These are phyloP conservation scores for Rhyzopertha dominica DNA, from an alignment of 1,140 invertebrate species.

Conservation along the genomic window DNA sequence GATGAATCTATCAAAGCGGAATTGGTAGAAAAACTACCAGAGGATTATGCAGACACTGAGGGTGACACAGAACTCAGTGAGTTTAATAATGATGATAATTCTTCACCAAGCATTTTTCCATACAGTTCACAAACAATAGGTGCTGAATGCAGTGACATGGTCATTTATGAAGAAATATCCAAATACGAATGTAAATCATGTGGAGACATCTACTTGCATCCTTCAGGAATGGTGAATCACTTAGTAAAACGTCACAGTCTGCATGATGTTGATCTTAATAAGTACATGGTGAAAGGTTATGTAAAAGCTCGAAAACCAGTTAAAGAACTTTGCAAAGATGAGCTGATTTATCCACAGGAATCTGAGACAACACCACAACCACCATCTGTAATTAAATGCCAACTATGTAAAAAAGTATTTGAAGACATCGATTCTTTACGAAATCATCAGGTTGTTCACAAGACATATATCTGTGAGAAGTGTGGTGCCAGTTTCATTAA, in stretches of 20 bases:
- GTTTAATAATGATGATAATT: too few relatives aligned
- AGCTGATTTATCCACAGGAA: too few relatives aligned
- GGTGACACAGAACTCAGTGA: too few relatives aligned
- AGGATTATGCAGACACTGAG: too few relatives aligned
- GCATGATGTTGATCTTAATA: constrained; percentile 7
- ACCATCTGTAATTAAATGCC: background rate
- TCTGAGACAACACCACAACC: background rate
- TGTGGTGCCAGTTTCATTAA: constrained; percentile 25
- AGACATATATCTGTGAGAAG: constrained; percentile 26
- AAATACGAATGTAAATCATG: constrained; percentile 13
- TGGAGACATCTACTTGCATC: constrained; percentile 3
- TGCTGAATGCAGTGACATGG: too few relatives aligned
- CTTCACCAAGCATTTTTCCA: too few relatives aligned
- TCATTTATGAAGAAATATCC: background rate
- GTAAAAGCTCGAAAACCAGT: background rate
- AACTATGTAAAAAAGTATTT: constrained; percentile 15
- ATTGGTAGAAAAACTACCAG: too few relatives aligned
- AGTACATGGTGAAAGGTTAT: background rate
- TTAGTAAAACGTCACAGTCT: constrained; percentile 3
- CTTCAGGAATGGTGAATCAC: constrained; percentile 1
- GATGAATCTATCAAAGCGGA: too few relatives aligned
- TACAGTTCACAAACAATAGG: too few relatives aligned
- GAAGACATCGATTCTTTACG: background rate
- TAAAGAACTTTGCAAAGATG: background rate
- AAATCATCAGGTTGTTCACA: constrained; percentile 14